Base-by-base conservation (phyloP, 2,113 vertebrate species). In the Cervus canadensis region DNA sequence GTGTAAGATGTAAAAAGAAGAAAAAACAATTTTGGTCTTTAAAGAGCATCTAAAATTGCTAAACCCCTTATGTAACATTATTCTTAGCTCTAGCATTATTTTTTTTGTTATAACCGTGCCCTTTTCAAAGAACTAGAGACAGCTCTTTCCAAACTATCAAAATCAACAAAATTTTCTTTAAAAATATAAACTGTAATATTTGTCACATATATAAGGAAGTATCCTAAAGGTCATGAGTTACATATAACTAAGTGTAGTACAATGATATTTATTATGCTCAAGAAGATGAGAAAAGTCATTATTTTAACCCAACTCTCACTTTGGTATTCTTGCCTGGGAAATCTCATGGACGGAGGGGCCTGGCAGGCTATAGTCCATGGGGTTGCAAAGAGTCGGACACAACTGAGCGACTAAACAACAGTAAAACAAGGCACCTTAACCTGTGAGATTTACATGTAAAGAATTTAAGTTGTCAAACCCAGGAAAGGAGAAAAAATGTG, bases 81-180 rank as follows among this genome's bases (percentile, higher is more conserved):
- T 21, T 81, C 28, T 81, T 33, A 50, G 78, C 16, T 12, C 45
- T 94, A 79, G 71, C 7, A 67, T 64, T 59, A 87, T 50, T 91
- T 26, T 93, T 71, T 43, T 84, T 94, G 30, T 21, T 21, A 54
- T 57, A 33, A 90, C 33, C 7, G 14, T 88, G 45, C 2, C 17
- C n/a, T 83, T 95, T 81, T 89, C 50, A 95, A 96, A 59, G 30
- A 96, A 93, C 2, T 56, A 97, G 23, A 60, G 40, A 16, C 28
- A 96, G 19, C 33, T 50, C n/a, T 78, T 94, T 71, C 59, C 33
- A 93, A 91, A 60, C 16, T 10, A 95, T 43, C 10, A 91, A 91
- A 88, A 96, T 88, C 67, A 83, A 83, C 30, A 54, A 79, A 91
- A n/a, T 67, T 96, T 81, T 94, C 76, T 96, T 93, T 84, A 87